Base-by-base conservation (phyloP, 2,113 vertebrate genomes). In the Brienomyrus brachyistius region DNA sequence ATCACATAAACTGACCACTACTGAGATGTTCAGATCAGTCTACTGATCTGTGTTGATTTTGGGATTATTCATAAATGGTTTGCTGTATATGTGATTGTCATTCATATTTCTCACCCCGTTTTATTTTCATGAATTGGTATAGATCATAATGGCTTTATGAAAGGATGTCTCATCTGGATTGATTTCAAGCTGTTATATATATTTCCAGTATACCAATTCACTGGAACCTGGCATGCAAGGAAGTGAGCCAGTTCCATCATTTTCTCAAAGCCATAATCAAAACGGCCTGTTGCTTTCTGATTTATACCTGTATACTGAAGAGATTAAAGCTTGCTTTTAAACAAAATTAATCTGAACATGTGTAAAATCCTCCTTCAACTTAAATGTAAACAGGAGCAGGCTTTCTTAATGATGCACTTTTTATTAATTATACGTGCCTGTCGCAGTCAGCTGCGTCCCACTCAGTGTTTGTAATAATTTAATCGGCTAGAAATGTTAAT, bases 1-100 rank as follows among this genome's bases (percentile, higher is more conserved):
- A 27, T 86, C 84, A 52, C 52, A 48, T 86, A 86, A 86, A 86
- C 84, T 86, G 47, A 86, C 50, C 9, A 86, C 40, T 40, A 45
- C 17, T 10, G 19, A 45, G 21, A 17, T 43, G 8, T 31, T 31
- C 31, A 31, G 31, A 31, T 31, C 5, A 82, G 15, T 8, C 17
- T 82, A 31, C 62, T 31, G 62, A 3, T 82, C 43, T 82, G 40
- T 23, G n/a, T 45, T 43, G 15, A 45, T 43, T 82, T 82, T 40
- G n/a, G 31, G 40, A 82, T 17, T 45, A 19, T 82, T 21, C 7
- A 82, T 2, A 40, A 45, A 43, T 40, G 15, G 77, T 82, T 15
- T 82, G 43, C 40, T 19, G 77, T 82, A 43, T 45, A 17, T 23
- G 62, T 82, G 31, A 40, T 6, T 82, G 40, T 19, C 6, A 19